Base-by-base conservation (phyloP, 2,113 vertebrate genomes). In the Istiophorus platypterus region DNA sequence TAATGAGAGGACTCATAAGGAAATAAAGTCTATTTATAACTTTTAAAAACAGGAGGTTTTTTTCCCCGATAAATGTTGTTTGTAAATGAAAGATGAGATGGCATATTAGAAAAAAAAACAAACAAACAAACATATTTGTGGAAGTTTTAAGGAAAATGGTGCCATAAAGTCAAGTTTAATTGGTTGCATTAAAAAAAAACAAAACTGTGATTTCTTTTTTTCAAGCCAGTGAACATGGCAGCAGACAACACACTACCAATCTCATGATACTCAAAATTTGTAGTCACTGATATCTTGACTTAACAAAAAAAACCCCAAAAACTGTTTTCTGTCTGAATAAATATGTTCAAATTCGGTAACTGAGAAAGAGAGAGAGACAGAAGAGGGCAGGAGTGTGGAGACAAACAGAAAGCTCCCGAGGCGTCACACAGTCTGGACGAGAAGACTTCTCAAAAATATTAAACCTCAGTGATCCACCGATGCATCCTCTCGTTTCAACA, bases 141-240 rank as follows among this genome's bases (percentile, higher is more conserved):
- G 1, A 1, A 8, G 22, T 56, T 87, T 80, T 85, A 63, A 7
- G 62, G 54, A 22, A 85, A 74, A 5, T 51, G n/a, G 57, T 78
- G 80, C 65, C 72, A 87, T 45, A 69, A 80, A 84, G 79, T 86
- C 47, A n/a, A 27, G 6, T 83, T 86, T 88, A 91, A 92, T 86
- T 90, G 71, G 85, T 65, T 74, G 52, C 76, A 81, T 79, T 85
- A 87, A 88, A 51, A 84, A 83, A 87, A 56, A 57, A 24, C 34
- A 72, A 57, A 57, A 61, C 42, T 52, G 71, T 45, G 45, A 1
- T 74, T 72, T 72, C 8, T 59, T 81, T 70, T 81, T 29, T 67
- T 67, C 58, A 64, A 72, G 56, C 70, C 59, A 76, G 26, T 82
- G 64, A 72, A 77, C 84, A 71, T 57, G 45, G 34, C 57, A 72